Evolutionary conservation across 2,113 vertebrate species (phyloP).

Genomic region (Clinocottus analis): DNA sequence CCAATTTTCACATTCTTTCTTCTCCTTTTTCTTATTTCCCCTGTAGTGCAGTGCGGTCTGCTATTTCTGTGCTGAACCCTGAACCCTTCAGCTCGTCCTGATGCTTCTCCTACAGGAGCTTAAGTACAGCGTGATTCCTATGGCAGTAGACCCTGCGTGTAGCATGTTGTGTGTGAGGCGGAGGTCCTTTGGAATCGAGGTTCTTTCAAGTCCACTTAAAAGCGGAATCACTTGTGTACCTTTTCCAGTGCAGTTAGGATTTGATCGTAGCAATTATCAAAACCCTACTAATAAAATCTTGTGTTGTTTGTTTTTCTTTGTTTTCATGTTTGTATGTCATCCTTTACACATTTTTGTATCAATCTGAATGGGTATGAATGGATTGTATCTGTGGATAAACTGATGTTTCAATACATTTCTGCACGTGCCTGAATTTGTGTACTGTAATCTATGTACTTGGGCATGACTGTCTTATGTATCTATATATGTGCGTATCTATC

Average conservation of each 20-base stretch:
- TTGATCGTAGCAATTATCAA: not conserved
- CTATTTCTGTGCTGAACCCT: constrained; percentile 43
- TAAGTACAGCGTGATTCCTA: constrained; percentile 30
- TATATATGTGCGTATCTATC: constrained; percentile 15
- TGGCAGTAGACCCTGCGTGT: constrained; percentile 15
- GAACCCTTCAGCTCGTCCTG: constrained; percentile 39
- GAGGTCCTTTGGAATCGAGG: constrained; percentile 7
- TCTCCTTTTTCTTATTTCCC: constrained; percentile 14
- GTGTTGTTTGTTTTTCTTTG: constrained; percentile 51
- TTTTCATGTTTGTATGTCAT: constrained; percentile 67
- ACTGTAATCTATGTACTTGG: not conserved
- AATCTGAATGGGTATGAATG: constrained; percentile 43
- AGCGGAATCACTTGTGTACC: not conserved
- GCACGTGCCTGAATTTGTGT: constrained; percentile 11
- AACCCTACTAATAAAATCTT: constrained; percentile 34
- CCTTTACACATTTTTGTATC: constrained; percentile 34
- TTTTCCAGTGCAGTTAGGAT: not conserved
- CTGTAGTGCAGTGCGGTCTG: constrained; percentile 26
- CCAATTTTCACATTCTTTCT: constrained; percentile 43
- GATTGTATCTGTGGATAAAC: constrained; percentile 26
- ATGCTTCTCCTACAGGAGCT: constrained; percentile 37
- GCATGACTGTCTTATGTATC: constrained; percentile 32
- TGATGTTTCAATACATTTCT: constrained; percentile 9
- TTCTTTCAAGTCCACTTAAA: constrained; percentile 21
- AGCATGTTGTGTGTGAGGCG: constrained; percentile 5